Base-by-base conservation (phyloP, 1,140 invertebrate genomes). In the Coptotermes formosanus region DNA sequence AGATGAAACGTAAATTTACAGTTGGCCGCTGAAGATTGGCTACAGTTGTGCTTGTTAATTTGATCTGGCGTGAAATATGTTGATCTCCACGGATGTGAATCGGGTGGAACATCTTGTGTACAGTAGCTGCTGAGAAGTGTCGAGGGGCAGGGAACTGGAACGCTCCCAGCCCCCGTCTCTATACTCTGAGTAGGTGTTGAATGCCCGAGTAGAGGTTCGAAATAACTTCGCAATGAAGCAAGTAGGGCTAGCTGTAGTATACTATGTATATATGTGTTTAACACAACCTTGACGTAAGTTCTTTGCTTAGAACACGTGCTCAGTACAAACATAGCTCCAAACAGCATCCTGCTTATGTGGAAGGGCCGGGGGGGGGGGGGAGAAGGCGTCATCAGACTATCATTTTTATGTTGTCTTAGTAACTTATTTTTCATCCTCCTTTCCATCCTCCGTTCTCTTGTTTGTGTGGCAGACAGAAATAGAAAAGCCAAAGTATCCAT, bases 161-260 rank as follows among this genome's bases (percentile, higher is more conserved):
- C 64, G n/a, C n/a, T 75, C 64, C 64, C 64, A 75, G 64, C n/a
- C n/a, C 7, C 59, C 3, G 12, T 48, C 45, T 75, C 11, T 75
- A 25, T 75, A n/a, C 9, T n/a, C 64, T 30, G n/a, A 75, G n/a
- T 75, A 75, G 64, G 64, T 75, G 64, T 30, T 75, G 64, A 75
- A 75, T 75, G n/a, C 64, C n/a, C 30, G 64, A 75, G n/a, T 75
- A 75, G 64, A 30, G 64, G n/a, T 30, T 75, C 25, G n/a, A 75
- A 75, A 75, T 75, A 75, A 75, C 64, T 75, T 75, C 64, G 64
- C 64, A 75, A 75, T 75, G 64, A 75, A 75, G n/a, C 64, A 75
- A 75, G 64, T 75, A 75, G 64, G 64, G n/a, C n/a, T 75, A n/a
- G 3, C 64, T 30, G 11, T 75, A 75, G 25, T 75, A 59, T 59